phyloP scores from a whole-genome alignment of 2,113 vertebrate genomes.

The Anas platyrhynchos region DNA sequence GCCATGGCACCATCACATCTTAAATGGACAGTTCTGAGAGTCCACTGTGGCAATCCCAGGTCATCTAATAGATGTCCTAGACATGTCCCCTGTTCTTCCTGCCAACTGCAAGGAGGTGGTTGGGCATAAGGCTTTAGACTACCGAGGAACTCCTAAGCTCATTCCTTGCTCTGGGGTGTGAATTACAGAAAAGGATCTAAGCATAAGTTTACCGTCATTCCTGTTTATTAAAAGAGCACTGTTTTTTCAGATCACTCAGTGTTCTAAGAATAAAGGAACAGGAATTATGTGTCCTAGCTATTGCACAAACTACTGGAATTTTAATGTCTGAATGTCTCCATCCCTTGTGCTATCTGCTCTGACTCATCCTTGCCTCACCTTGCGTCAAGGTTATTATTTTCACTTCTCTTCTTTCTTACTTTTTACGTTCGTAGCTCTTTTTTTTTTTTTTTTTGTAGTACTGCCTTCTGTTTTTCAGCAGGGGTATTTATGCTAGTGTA shows the following conservation, averaged over 20 bases:
- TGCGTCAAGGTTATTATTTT: neutral
- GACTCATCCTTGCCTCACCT: neutral
- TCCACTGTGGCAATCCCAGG: neutral
- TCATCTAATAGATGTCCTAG: neutral
- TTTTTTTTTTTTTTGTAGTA: neutral
- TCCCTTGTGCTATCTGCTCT: neutral
- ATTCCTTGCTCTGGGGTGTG: neutral
- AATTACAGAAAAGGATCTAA: neutral
- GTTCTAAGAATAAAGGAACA: neutral
- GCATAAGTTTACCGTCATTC: neutral
- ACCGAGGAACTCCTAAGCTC: neutral
- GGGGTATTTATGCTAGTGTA: neutral
- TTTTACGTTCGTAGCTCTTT: neutral
- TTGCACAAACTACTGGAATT: neutral
- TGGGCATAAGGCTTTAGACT: neutral
- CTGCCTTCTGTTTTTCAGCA: neutral
- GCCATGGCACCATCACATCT: neutral
- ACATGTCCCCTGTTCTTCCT: neutral
- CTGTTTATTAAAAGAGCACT: neutral
- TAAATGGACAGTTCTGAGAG: neutral
- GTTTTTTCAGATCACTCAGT: neutral
- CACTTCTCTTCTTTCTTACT: neutral
- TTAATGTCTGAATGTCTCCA: neutral
- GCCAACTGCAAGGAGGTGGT: neutral
- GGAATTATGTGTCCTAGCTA: neutral